phyloP scores from a whole-genome alignment of 2,797 vertebrate genomes.

The Gymnothorax javanicus region DNA sequence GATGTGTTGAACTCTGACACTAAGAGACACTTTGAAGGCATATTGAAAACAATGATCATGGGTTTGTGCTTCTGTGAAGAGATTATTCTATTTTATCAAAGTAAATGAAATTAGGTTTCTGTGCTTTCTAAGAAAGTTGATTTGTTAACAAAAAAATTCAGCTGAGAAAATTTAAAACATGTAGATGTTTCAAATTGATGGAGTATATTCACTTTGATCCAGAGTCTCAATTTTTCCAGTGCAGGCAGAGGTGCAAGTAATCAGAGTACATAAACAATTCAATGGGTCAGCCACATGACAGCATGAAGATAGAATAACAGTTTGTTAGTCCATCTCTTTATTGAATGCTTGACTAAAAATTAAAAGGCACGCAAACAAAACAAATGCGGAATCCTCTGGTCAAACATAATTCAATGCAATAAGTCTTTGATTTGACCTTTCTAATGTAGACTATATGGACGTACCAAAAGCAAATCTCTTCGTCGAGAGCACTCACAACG shows the following conservation, averaged over 20 bases:
- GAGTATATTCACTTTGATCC: no score
- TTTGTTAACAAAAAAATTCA: no score
- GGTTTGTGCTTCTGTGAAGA: no score
- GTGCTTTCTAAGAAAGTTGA: no score
- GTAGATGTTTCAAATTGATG: no score
- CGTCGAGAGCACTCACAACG: not conserved
- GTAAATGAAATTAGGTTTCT: no score
- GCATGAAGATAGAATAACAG: not conserved
- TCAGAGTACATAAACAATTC: not conserved
- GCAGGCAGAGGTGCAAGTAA: not conserved
- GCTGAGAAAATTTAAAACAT: no score
- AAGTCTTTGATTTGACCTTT: not conserved
- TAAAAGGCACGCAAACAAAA: not conserved
- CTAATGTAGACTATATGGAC: not conserved
- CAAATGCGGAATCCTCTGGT: not conserved
- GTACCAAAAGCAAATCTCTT: not conserved
- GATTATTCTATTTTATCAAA: no score
- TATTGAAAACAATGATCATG: no score
- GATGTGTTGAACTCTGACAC: not conserved
- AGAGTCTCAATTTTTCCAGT: not conserved
- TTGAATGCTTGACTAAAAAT: not conserved
- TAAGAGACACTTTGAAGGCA: not conserved
- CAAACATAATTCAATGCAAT: not conserved
- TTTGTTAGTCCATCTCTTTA: not conserved
- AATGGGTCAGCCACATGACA: not conserved